Evolutionary conservation across 2,113 vertebrate species (phyloP).

Genomic region (Neofelis nebulosa): DNA sequence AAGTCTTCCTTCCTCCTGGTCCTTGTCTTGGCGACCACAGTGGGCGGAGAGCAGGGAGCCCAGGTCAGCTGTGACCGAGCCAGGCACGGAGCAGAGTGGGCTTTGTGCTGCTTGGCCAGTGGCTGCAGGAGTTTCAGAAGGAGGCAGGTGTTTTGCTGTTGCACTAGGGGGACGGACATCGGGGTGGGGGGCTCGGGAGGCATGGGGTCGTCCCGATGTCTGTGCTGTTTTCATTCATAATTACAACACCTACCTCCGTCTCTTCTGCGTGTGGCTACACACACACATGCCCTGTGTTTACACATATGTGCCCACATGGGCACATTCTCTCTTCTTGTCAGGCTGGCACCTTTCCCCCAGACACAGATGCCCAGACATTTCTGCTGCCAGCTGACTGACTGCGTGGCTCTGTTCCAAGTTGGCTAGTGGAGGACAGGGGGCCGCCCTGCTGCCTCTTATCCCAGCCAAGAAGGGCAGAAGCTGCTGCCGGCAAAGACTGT

Average conservation of each 20-base stretch:
- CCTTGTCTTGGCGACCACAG: background rate
- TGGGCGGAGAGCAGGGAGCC: background rate
- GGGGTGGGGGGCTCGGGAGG: background rate
- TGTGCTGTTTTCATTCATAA: conserved; percentile 15
- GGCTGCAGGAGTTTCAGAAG: background rate
- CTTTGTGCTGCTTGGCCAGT: background rate
- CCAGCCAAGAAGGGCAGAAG: conserved; percentile 56
- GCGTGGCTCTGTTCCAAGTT: background rate
- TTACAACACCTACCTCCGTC: background rate
- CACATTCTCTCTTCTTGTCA: background rate
- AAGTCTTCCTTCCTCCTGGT: background rate
- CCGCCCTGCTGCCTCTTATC: background rate
- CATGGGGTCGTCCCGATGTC: background rate
- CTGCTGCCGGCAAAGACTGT: background rate
- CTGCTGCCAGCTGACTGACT: background rate
- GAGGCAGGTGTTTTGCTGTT: background rate
- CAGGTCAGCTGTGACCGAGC: background rate
- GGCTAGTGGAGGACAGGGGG: background rate
- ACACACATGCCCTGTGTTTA: background rate
- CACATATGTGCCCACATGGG: background rate
- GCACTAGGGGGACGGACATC: background rate
- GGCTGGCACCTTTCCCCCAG: conserved; percentile 45
- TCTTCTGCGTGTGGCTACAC: background rate
- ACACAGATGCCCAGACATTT: conserved; percentile 42
- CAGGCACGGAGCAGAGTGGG: background rate